Evolutionary conservation across 1,140 invertebrate species (phyloP).

Genomic region (Papilio glaucus): DNA sequence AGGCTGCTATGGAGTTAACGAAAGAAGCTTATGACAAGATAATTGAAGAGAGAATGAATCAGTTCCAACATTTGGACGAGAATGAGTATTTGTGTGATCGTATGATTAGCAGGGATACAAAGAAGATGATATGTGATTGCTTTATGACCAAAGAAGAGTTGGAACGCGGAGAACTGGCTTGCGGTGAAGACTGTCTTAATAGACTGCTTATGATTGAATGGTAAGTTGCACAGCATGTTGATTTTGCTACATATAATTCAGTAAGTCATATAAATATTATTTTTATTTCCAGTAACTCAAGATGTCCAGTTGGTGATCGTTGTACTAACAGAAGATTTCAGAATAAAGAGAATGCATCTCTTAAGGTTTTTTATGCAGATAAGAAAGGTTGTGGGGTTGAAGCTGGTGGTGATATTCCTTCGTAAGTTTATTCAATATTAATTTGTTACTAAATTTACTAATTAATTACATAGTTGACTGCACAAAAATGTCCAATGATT

Average conservation of each 20-base stretch:
- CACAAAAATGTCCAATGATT: too few relatives aligned
- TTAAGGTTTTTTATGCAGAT: slow-evolving; percentile 95
- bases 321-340: slow-evolving; percentile 98
- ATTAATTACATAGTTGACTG: neutral
- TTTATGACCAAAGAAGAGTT: slow-evolving; percentile 95
- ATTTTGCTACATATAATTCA: slow-evolving; percentile 28
- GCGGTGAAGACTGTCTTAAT: slow-evolving; percentile 98
- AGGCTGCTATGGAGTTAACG: slow-evolving; percentile 53
- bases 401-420: slow-evolving; percentile 88
- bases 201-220: slow-evolving; percentile 99
- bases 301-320: slow-evolving; percentile 93
- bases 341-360: slow-evolving; percentile 91
- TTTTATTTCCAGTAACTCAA: slow-evolving; percentile 88
- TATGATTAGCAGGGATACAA: slow-evolving; percentile 93
- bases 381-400: slow-evolving; percentile 98
- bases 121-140: slow-evolving; percentile 98
- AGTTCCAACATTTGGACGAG: slow-evolving; percentile 91
- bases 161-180: slow-evolving; percentile 91
- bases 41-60: slow-evolving; percentile 89
- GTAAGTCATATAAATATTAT: neutral
- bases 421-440: slow-evolving; percentile 83
- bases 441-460: neutral
- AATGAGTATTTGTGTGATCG: slow-evolving; percentile 93
- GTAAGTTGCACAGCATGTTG: slow-evolving; percentile 80
- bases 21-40: slow-evolving; percentile 82